Conservation (phyloP, 1,140 invertebrate species). For the Thereuonema tuberculata region DNA sequence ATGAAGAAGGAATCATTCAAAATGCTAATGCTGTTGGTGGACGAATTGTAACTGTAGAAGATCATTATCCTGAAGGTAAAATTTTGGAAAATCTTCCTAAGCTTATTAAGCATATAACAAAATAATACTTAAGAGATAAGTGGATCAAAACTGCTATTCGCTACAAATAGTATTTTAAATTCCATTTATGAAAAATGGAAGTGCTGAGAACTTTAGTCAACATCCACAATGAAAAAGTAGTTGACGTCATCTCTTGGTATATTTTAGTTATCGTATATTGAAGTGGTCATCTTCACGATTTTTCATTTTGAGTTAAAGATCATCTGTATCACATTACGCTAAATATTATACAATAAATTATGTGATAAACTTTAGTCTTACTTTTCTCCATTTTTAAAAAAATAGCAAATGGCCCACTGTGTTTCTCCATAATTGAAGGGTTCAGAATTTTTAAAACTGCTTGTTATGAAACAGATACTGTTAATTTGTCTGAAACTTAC, state of each 20-base stretch:
- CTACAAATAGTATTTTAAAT: not conserved
- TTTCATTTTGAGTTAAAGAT: no score
- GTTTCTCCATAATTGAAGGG: no score
- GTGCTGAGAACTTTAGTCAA: not conserved
- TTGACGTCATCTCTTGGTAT: not conserved
- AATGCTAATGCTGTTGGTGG: slow-evolving; percentile 69
- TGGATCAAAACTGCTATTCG: not conserved
- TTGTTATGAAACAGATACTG: no score
- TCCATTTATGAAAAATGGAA: not conserved
- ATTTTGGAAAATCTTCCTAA: slow-evolving; percentile 61
- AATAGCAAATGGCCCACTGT: no score
- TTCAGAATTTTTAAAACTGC: no score
- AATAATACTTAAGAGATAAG: not conserved
- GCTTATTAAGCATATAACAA: slow-evolving; percentile 36
- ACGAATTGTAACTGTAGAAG: slow-evolving; percentile 82
- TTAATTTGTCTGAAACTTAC: no score
- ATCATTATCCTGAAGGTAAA: slow-evolving; percentile 85
- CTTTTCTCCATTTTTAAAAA: no score
- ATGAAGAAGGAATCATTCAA: slow-evolving; percentile 55
- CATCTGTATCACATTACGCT: no score
- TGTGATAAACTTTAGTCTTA: no score
- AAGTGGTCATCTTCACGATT: no score
- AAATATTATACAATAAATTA: no score
- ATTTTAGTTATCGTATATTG: not conserved
- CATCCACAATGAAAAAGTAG: no score